A percentile compares a stretch with the other conserved stretches of the same genome.
Conservation (phyloP, 2,888 invertebrate genomes). For the Mermis nigrescens region DNA sequence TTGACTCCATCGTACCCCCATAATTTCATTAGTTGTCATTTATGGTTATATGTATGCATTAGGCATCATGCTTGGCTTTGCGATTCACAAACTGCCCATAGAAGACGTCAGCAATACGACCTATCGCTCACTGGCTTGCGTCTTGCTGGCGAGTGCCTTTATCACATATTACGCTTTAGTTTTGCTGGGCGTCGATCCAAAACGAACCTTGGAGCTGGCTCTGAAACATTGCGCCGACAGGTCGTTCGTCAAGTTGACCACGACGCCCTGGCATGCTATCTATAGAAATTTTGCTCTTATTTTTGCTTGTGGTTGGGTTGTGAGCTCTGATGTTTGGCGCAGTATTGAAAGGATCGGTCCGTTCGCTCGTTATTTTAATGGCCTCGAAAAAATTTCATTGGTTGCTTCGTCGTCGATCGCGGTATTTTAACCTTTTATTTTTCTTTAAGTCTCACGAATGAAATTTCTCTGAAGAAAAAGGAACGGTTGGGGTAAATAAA, state of each 20-base stretch:
- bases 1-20: no score
- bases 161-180: not conserved
- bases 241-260: not conserved
- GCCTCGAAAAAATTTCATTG: no score
- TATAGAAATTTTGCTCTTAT: not conserved
- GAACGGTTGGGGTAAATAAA: no score
- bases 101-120: not conserved
- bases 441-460: no score
- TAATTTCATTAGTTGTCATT: no score
- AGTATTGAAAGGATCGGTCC: no score
- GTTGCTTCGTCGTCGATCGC: no score
- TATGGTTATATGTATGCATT: no score
- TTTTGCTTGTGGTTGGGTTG: not conserved
- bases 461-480: no score
- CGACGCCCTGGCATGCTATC: slow-evolving; percentile 1
- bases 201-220: not conserved
- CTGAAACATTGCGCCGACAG: not conserved
- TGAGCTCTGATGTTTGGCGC: no score
- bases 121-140: not conserved
- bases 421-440: no score
- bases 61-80: not conserved
- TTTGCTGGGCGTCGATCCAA: not conserved
- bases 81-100: not conserved
- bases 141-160: not conserved
- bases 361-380: no score